Evolutionary conservation across 2,888 invertebrate species (phyloP).

Genomic region (Sipunculus nudus): DNA sequence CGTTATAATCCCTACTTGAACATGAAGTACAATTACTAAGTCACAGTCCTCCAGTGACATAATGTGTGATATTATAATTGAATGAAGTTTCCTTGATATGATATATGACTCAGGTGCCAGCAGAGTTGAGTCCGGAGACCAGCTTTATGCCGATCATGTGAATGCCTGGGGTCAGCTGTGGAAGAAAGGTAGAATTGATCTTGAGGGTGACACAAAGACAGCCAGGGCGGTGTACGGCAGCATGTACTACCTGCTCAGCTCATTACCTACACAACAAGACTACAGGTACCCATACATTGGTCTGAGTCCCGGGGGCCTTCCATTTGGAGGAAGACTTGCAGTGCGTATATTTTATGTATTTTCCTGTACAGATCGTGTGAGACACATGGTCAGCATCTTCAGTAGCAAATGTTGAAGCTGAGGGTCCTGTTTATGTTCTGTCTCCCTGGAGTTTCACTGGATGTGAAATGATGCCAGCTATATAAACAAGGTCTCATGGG

Average conservation of each 20-base stretch:
- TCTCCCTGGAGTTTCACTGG: too few relatives aligned
- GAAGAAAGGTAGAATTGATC: conserved; percentile 55
- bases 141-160: conserved; percentile 49
- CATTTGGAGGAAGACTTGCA: conserved; percentile 49
- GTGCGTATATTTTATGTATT: conserved; percentile 25
- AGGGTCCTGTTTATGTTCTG: too few relatives aligned
- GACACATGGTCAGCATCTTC: neutral
- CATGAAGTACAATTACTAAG: too few relatives aligned
- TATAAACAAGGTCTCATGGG: too few relatives aligned
- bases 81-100: neutral
- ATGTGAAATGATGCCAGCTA: too few relatives aligned
- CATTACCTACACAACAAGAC: conserved; percentile 52
- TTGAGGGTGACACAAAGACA: conserved; percentile 49
- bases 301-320: conserved; percentile 60
- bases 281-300: conserved; percentile 54
- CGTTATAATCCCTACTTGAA: too few relatives aligned
- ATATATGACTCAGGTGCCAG: conserved; percentile 13
- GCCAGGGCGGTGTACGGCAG: conserved; percentile 52
- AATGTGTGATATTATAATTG: neutral
- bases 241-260: conserved; percentile 60
- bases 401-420: too few relatives aligned
- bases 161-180: conserved; percentile 53
- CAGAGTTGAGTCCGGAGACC: conserved; percentile 28
- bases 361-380: neutral
- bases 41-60: too few relatives aligned